Conservation (phyloP, 2,113 vertebrate species). For the Promerops cafer region DNA sequence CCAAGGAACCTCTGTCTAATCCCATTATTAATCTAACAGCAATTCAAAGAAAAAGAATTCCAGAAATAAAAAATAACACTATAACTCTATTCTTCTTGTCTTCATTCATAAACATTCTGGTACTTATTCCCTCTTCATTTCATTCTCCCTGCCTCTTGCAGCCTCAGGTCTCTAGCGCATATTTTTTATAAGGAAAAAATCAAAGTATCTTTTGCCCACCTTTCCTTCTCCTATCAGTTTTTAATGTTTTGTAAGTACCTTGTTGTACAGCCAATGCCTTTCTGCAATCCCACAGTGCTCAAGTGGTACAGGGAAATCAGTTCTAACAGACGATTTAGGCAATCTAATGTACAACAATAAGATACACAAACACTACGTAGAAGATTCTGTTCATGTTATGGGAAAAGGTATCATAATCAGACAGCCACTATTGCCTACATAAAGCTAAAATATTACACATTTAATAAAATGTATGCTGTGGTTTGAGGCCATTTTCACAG, state of each 20-base stretch:
- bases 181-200: neutral
- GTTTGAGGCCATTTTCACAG: neutral
- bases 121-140: neutral
- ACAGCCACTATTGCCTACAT: neutral
- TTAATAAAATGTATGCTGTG: neutral
- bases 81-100: neutral
- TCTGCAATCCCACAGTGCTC: neutral
- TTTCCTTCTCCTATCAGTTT: neutral
- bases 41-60: neutral
- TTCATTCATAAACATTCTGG: neutral
- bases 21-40: neutral
- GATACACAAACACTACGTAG: neutral
- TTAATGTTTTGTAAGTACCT: neutral
- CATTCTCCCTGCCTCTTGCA: neutral
- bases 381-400: neutral
- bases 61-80: neutral
- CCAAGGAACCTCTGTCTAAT: neutral
- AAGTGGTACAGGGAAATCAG: neutral
- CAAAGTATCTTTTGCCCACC: neutral
- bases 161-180: neutral
- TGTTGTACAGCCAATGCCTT: neutral
- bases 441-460: neutral
- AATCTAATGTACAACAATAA: neutral
- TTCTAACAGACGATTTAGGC: neutral
- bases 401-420: neutral